These are phyloP conservation scores for Trichogramma dendrolimi DNA, from an alignment of 2,888 invertebrate species.

Conservation along the genomic window DNA sequence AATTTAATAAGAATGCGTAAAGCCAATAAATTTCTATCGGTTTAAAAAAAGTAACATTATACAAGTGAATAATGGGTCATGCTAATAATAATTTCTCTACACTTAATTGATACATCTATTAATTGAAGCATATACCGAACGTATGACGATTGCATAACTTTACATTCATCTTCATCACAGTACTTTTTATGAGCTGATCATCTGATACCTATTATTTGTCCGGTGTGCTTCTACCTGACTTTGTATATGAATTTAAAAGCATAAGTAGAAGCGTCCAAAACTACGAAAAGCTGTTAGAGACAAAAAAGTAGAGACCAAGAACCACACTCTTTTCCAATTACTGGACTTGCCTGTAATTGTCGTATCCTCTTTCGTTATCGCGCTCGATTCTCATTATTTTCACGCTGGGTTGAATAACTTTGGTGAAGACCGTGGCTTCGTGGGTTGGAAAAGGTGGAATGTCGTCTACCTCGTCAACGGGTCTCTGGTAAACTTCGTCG, in stretches of 20 bases:
- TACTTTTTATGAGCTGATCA: no score
- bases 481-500: slow-evolving; percentile 45
- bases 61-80: no score
- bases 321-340: neutral
- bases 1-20: no score
- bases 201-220: no score
- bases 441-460: slow-evolving; percentile 45
- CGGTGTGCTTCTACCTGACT: slow-evolving; percentile 27
- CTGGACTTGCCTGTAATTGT: slow-evolving; percentile 41
- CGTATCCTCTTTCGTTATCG: slow-evolving; percentile 40
- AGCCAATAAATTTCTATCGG: no score
- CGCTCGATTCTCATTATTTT: slow-evolving; percentile 49
- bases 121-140: no score
- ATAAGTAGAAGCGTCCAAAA: slow-evolving; percentile 22
- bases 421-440: slow-evolving; percentile 41
- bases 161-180: no score
- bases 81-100: no score
- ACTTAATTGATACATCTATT: no score
- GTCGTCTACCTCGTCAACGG: slow-evolving; percentile 47
- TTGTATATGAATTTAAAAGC: slow-evolving; percentile 20
- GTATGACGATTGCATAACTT: no score
- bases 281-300: neutral
- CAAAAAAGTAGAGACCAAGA: neutral
- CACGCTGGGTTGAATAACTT: slow-evolving; percentile 46
- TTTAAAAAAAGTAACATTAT: no score